These are phyloP conservation scores for Zaprionus bogoriensis DNA, from an alignment of 2,888 invertebrate genomes.

Conservation along the genomic window DNA sequence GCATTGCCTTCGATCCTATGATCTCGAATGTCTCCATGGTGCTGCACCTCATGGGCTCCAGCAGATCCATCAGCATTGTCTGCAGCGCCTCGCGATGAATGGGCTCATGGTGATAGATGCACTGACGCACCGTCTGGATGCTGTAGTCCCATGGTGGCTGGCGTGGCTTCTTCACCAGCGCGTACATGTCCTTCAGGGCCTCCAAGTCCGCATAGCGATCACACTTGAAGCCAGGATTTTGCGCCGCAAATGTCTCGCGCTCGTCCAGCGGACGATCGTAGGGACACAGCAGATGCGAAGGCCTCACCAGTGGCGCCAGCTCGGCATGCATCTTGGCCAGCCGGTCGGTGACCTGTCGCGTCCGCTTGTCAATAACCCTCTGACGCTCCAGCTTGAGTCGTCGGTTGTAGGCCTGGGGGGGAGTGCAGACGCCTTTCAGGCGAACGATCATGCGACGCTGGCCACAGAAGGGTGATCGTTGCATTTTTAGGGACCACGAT, in stretches of 20 bases:
- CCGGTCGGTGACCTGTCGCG: constrained; percentile 1
- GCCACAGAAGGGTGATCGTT: constrained; percentile 52
- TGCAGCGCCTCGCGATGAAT: constrained; percentile 37
- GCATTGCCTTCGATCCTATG: constrained; percentile 36
- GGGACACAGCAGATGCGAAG: constrained; percentile 37
- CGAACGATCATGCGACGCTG: constrained; percentile 48
- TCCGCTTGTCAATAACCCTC: constrained; percentile 44
- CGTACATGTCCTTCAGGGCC: constrained; percentile 48
- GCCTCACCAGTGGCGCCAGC: constrained; percentile 46
- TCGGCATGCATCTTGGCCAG: constrained; percentile 36
- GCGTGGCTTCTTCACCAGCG: constrained; percentile 56
- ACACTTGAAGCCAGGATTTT: constrained; percentile 51
- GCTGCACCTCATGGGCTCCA: constrained; percentile 44
- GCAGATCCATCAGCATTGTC: constrained; percentile 23
- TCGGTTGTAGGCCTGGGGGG: constrained; percentile 35
- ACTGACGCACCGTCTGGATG: constrained; percentile 29
- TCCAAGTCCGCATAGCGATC: constrained; percentile 59
- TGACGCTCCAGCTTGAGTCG: constrained; percentile 44
- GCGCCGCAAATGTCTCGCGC: constrained; percentile 51
- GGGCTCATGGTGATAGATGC: constrained; percentile 23
- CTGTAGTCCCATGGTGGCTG: constrained; percentile 55
- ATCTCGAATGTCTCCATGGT: constrained; percentile 29
- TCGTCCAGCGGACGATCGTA: constrained; percentile 55
- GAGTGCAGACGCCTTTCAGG: constrained; percentile 59
- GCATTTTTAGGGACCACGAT: constrained; percentile 57